Evolutionary conservation across 2,113 vertebrate species (phyloP).

Genomic region (Hippocampus zosterae): DNA sequence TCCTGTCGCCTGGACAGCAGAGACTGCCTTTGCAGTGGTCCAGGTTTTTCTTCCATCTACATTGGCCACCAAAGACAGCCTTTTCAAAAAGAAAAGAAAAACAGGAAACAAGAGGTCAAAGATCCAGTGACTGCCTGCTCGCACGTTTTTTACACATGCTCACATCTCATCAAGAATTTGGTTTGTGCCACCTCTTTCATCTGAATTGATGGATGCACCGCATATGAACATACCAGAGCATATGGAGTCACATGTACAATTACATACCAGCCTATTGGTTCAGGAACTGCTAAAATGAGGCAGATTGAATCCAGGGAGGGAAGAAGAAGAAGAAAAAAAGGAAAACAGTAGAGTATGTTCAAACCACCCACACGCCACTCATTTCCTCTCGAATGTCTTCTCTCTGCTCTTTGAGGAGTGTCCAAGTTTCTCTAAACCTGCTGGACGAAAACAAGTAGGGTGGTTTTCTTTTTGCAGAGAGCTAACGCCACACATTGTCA

Average conservation of each 20-base stretch:
- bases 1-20: background rate
- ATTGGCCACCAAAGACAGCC: background rate
- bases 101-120: slow-evolving; percentile 5
- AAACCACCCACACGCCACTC: slow-evolving; percentile 5
- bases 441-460: slow-evolving; percentile 12
- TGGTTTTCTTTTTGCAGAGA: slow-evolving; percentile 21
- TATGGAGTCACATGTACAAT: slow-evolving; percentile 4
- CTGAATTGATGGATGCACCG: slow-evolving; percentile 16
- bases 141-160: background rate
- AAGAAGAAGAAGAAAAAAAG: slow-evolving; percentile 25
- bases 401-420: slow-evolving; percentile 49
- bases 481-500: slow-evolving; percentile 41
- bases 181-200: slow-evolving; percentile 3
- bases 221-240: slow-evolving; percentile 18
- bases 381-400: slow-evolving; percentile 40
- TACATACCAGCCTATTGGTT: slow-evolving; percentile 33
- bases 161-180: background rate
- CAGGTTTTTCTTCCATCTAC: background rate
- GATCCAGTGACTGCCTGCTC: background rate
- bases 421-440: slow-evolving; percentile 56
- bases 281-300: slow-evolving; percentile 31
- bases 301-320: slow-evolving; percentile 14
- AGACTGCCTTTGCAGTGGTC: background rate
- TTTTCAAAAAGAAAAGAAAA: slow-evolving; percentile 4
- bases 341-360: slow-evolving; percentile 50